Evolutionary conservation across 2,797 vertebrate genomes (phyloP), one percentile per base, ranked within the genome.

Genomic region (Champsocephalus esox): DNA sequence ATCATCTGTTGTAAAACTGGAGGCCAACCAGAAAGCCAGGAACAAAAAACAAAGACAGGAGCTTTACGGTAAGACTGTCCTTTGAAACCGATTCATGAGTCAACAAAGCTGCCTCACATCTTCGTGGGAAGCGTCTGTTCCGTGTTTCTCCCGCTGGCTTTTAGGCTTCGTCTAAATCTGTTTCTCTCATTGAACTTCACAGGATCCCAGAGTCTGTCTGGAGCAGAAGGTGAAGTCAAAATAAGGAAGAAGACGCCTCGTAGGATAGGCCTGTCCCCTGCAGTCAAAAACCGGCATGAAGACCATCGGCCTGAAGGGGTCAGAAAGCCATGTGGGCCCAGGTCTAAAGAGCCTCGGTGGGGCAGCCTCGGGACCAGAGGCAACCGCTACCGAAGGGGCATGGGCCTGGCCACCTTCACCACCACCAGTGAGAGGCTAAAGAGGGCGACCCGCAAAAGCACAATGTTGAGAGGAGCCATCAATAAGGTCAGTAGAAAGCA

Each of bases 21-120:
- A 99, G 86, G 98, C 97, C 89, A 98, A 99, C 81, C 98, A 98
- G 89, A 99, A 99, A 87, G 98, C 98, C 17, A 96, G 96, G 91
- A 98, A 99, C 92, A 99, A 99, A 89, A 97, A 96, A 82, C 97
- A 98, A 84, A 94, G 98, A 73, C 98, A 99, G 93, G 96, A 97
- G 13, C 90, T 98, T 83, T 94, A 96, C 75, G 98, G 97, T 98
- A 46, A 75, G 89, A 61, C 74, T 14, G 49, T 46, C 73, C 65
- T 80, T 83, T 87, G 68, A 88, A 86, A 79, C 44, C 32, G 61
- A 85, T 84, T 87, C 56, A 75, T 70, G 76, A 74, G 72, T 79
- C 45, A 79, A 81, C 84, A 84, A 75, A 76, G 17, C 69, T 66
- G 67, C 58, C 67, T 60, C 34, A 55, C 48, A 69, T 80, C 62